Evolutionary conservation across 2,113 vertebrate species (phyloP).

Genomic region (Rostratula benghalensis): DNA sequence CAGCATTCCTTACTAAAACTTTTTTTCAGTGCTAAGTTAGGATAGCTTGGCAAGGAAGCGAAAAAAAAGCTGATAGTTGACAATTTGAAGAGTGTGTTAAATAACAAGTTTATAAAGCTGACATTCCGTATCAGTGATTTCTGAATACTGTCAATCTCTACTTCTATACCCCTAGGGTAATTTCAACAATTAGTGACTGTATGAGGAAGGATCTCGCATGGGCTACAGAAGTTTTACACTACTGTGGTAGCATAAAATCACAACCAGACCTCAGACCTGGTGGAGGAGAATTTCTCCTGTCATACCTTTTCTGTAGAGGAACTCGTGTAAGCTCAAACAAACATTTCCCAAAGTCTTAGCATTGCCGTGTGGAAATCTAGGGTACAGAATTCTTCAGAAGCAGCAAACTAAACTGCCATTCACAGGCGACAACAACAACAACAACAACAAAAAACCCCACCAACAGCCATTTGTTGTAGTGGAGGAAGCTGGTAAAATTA

Average conservation of each 20-base stretch:
- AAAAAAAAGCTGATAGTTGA: not conserved
- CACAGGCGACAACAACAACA: not conserved
- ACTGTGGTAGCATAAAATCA: not conserved
- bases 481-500: not conserved
- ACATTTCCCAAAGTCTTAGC: not conserved
- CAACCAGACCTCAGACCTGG: not conserved
- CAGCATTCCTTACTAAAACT: not conserved
- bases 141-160: slow-evolving; percentile 8
- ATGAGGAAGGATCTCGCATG: not conserved
- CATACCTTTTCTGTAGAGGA: not conserved
- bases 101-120: slow-evolving; percentile 12
- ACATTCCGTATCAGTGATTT: not conserved
- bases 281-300: not conserved
- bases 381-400: not conserved
- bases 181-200: slow-evolving; percentile 18
- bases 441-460: fast-evolving
- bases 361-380: not conserved
- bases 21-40: not conserved
- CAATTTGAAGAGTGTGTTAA: not conserved
- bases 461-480: not conserved
- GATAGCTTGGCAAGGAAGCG: not conserved
- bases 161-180: not conserved
- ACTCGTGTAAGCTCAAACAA: not conserved
- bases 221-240: not conserved
- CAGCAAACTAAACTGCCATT: not conserved